Base-by-base conservation (phyloP, 2,888 invertebrate genomes). In the Aspidiotus rigidus region DNA sequence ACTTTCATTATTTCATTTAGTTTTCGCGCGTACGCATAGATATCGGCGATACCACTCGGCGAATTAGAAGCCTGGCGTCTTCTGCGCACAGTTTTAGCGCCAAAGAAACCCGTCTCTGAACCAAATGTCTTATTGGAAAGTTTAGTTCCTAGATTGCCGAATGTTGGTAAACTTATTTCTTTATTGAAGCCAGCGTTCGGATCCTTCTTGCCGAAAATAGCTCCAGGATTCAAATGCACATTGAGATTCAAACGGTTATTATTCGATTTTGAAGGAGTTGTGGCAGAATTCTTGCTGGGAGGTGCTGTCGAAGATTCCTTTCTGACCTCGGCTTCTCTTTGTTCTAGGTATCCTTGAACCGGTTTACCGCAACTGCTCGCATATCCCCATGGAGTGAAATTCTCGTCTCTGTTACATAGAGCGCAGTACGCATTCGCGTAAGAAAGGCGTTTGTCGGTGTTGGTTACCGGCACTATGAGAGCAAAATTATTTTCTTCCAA, bases 321-420 rank as follows among this genome's bases (percentile, higher is more conserved):
- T 42, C 54, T 63, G 1, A 39, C 7, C n/a, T 63, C 63, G n/a
- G 57, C 17, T n/a, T 11, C 10, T n/a, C 10, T 16, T 13, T 53
- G n/a, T 16, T 64, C 28, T 7, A 64, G 54, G 39, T 55, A 55
- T 55, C 64, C 60, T 16, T 44, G 49, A 15, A 17, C 11, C 7
- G 62, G 60, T 0, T 59, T 40, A 1, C 64, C 60, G 60, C 72
- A 72, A 5, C 42, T 79, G 44, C 80, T 72, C 10, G 78, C 73
- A 8, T 79, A 77, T 44, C 74, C 76, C 80, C 80, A 80, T n/a
- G 78, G 70, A 15, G 77, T 77, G 64, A 75, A 28, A 10, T 71
- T 66, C 15, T 69, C 49, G 60, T 67, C 67, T n/a, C 53, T 49
- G 53, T 67, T 60, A 17, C 67, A 67, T 41, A 49, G 49, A 7